Evolutionary conservation across 2,113 vertebrate genomes (phyloP), one percentile per base, ranked within the genome.

Genomic region (Sprattus sprattus): DNA sequence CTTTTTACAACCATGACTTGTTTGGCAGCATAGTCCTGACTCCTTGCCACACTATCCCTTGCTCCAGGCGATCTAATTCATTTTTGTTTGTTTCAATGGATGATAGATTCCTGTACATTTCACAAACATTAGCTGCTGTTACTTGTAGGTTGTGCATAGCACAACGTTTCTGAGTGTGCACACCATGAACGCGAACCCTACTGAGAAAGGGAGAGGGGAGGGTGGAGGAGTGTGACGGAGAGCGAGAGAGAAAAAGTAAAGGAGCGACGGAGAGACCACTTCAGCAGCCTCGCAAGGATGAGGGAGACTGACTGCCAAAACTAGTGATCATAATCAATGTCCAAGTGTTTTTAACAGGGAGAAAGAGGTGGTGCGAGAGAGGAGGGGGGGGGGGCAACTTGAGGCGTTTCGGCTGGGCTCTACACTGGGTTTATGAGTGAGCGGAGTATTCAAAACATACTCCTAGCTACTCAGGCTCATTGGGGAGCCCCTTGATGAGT

Each of bases 401-500:
- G 32, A 78, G 25, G 28, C 71, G 15, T 78, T 78, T 78, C n/a
- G 75, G 47, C 84, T 75, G 64, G 71, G 25, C 83, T 49, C 82
- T 80, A 78, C 83, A 75, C 84, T n/a, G n/a, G n/a, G 83, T 45
- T 52, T 88, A 85, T 88, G 85, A 46, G 87, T 83, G 67, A 47
- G 75, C 46, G 60, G 75, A 52, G 87, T 78, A 88, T 84, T 86
- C 83, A 81, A 81, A 86, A 84, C 81, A 81, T 86, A 88, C 83
- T 85, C 87, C 75, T 67, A 15, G 81, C 84, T 87, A 85, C 87
- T 86, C 84, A 8, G 75, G 81, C 45, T 47, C 50, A 7, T 46
- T 46, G 82, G 84, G 78, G 88, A 83, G 71, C 52, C 54, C 16
- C 3, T 47, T 87, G 88, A 89, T 87, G 89, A 89, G 82, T 88